A percentile compares a stretch with the other conserved stretches of the same genome.
Conservation (phyloP, 2,888 invertebrate species). For the Escarpia spicata region DNA sequence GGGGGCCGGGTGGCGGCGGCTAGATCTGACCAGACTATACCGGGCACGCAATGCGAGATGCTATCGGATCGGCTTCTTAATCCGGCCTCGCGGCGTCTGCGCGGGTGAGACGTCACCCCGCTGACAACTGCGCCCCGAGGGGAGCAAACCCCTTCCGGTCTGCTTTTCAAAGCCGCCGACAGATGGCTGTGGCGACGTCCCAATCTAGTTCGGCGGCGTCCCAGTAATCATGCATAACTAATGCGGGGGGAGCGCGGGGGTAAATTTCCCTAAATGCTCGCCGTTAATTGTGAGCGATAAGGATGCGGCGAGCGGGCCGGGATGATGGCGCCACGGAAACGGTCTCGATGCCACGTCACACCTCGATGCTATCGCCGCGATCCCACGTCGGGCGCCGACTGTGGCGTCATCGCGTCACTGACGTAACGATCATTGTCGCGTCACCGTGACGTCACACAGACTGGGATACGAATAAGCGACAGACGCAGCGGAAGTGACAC, state of each 20-base stretch:
- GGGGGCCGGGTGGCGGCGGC: neutral
- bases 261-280: neutral
- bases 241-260: neutral
- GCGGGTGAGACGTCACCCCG: neutral
- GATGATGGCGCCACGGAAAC: neutral
- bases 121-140: neutral
- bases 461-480: neutral
- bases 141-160: neutral
- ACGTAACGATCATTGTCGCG: neutral
- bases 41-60: neutral
- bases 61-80: neutral
- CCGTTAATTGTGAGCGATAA: conserved; percentile 13
- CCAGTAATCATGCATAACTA: conserved; percentile 5
- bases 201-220: neutral
- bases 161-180: conserved; percentile 10
- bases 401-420: neutral
- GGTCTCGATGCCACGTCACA: neutral
- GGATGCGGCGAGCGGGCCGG: neutral
- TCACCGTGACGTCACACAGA: neutral
- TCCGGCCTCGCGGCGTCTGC: neutral
- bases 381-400: neutral
- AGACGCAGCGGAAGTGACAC: neutral
- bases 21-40: neutral
- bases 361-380: neutral
- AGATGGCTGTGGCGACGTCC: conserved; percentile 16